Conservation (phyloP, 1,140 invertebrate species). For the Macrobrachium rosenbergii region DNA sequence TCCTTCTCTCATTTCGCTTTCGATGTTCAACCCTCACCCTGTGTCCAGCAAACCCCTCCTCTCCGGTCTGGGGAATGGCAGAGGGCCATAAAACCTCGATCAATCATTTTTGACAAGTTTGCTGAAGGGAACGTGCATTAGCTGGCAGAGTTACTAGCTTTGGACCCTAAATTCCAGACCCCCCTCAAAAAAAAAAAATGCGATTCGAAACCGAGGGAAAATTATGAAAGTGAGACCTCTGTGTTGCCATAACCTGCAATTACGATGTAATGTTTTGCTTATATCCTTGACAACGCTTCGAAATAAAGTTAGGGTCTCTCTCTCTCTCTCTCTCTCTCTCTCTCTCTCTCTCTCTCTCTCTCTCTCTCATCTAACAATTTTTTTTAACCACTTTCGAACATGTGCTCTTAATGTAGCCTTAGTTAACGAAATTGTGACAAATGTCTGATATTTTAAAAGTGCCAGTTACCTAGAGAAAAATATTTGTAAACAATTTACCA, state of each 20-base stretch:
- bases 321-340: slow-evolving; percentile 20
- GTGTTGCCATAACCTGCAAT: neutral
- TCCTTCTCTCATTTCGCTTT: neutral
- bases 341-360: neutral
- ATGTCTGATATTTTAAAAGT: too few species aligned
- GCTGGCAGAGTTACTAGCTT: neutral
- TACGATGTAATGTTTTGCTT: neutral
- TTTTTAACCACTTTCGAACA: neutral
- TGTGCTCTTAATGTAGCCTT: too few species aligned
- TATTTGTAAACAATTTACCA: too few species aligned
- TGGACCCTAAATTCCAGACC: too few species aligned
- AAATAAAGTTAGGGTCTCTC: neutral
- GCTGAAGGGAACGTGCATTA: neutral
- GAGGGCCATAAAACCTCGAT: neutral
- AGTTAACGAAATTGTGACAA: too few species aligned
- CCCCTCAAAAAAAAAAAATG: too few species aligned
- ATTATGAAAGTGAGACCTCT: too few species aligned
- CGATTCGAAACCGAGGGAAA: too few species aligned
- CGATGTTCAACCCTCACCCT: neutral
- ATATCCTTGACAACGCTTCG: neutral
- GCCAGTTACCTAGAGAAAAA: too few species aligned
- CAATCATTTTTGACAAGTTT: neutral
- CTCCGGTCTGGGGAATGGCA: neutral
- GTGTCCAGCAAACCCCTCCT: neutral
- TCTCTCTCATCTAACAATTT: neutral